Base-by-base conservation (phyloP, 2,888 invertebrate genomes). In the Drosophila longiperda region DNA sequence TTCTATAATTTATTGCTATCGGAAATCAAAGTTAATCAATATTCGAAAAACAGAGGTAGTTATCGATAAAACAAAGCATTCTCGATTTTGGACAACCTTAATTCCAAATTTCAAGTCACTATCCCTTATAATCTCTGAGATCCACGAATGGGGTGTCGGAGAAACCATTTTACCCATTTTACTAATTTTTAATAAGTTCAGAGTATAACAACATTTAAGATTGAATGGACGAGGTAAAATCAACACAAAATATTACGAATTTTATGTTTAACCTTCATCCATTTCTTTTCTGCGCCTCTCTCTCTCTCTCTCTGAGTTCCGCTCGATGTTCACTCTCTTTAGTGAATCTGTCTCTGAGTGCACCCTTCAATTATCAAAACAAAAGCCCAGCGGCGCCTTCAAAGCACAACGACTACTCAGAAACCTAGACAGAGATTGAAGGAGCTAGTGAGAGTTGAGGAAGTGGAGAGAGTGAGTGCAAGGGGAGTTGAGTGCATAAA, bases 301-400 rank as follows among this genome's bases (percentile, higher is more conserved):
- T 42, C 12, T n/a, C 7, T 29, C n/a, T 45, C 29, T 48, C n/a
- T 32, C 23, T 23, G 20, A 45, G 20, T 12, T 45, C 45, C 20
- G 20, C 20, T 68, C 67, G 61, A 60, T 63, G 61, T 65, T 79
- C 60, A 67, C 63, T 48, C 45, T 66, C 49, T 38, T 32, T 33
- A 20, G 52, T 49, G 48, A 66, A 63, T 79, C 53, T 61, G 63
- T 54, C 45, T 48, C 52, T 55, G 40, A 61, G 63, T 65, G 55
- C 76, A 73, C 73, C 70, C 76, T 65, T 76, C 79, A 83, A 83
- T 74, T 81, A 71, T 59, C 64, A 45, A 70, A 68, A 73, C 83
- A 80, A 83, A 75, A 78, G 78, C 70, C 49, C 36, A 32, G 58
- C 55, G 71, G 73, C 66, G 71, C 76, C 79, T 78, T 78, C 52